These are phyloP conservation scores for Sepiola atlantica DNA, from an alignment of 2,888 invertebrate species.

Conservation along the genomic window DNA sequence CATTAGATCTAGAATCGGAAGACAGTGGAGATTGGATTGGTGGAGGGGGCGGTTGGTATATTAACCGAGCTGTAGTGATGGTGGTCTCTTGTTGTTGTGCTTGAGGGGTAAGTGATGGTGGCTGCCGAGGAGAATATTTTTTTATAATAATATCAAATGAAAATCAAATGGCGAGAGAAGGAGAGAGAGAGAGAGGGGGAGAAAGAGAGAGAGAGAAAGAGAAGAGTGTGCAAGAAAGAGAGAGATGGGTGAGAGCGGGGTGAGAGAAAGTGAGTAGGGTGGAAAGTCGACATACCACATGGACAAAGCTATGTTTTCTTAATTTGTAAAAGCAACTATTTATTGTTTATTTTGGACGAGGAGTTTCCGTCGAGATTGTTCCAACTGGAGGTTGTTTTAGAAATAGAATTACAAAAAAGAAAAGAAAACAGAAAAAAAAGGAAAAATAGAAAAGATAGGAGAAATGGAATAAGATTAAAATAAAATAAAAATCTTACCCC, in stretches of 20 bases:
- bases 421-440: not conserved
- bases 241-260: too few species aligned
- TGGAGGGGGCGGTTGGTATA: not conserved
- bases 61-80: not conserved
- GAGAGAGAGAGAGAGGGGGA: too few species aligned
- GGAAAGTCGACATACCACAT: not conserved
- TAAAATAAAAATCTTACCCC: not conserved
- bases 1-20: not conserved
- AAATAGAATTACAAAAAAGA: too few species aligned
- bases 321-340: slow-evolving; percentile 12
- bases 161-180: not conserved
- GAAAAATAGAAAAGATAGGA: not conserved
- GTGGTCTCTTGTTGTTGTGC: not conserved
- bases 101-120: not conserved
- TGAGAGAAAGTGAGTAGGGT: not conserved
- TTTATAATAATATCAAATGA: not conserved
- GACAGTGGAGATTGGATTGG: not conserved
- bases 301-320: slow-evolving; percentile 2
- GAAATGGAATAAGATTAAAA: not conserved
- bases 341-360: not conserved
- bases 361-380: slow-evolving; percentile 32
- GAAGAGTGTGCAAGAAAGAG: too few species aligned
- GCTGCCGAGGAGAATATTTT: not conserved
- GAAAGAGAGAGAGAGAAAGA: too few species aligned
- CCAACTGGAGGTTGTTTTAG: not conserved